Percentiles rank a stretch among this genome's conserved stretches.
Conservation (phyloP, 2,888 invertebrate species). For the Drosophila conformis region DNA sequence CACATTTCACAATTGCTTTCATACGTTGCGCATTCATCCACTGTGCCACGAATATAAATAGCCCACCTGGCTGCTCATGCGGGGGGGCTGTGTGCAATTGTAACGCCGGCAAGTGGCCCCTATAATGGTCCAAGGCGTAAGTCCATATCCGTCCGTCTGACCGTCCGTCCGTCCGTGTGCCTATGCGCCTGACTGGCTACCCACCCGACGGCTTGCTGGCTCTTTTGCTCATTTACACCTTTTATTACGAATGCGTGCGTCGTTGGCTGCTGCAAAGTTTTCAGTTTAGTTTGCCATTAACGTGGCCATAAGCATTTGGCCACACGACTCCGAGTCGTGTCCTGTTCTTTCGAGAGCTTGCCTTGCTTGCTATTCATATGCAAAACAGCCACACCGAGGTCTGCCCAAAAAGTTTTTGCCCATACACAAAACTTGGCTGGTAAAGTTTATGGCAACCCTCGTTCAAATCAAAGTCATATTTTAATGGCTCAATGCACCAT, state of each 20-base stretch:
- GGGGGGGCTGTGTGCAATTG: constrained; percentile 26
- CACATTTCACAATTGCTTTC: constrained; percentile 9
- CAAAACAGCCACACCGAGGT: constrained; percentile 67
- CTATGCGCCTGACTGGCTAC: constrained; percentile 58
- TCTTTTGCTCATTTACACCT: constrained; percentile 82
- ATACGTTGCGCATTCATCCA: constrained; percentile 31
- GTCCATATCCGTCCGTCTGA: constrained; percentile 59
- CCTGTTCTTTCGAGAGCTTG: constrained; percentile 30
- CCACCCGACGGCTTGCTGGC: constrained; percentile 39
- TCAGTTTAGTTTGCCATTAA: constrained; percentile 80
- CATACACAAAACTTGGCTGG: neutral
- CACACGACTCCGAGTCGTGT: constrained; percentile 31
- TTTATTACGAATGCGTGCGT: constrained; percentile 79
- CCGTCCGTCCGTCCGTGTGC: constrained; percentile 32
- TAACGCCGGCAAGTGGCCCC: constrained; percentile 72
- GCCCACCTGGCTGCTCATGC: constrained; percentile 28
- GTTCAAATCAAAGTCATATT: constrained; percentile 62
- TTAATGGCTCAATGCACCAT: constrained; percentile 68
- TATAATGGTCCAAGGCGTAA: constrained; percentile 77
- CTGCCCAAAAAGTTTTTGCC: constrained; percentile 30
- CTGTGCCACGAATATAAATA: constrained; percentile 51
- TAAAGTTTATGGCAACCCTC: constrained; percentile 9
- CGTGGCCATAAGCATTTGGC: constrained; percentile 76
- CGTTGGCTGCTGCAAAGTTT: constrained; percentile 73
- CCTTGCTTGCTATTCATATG: constrained; percentile 78